Conservation (phyloP, 2,113 vertebrate species). For the Noctilio leporinus region DNA sequence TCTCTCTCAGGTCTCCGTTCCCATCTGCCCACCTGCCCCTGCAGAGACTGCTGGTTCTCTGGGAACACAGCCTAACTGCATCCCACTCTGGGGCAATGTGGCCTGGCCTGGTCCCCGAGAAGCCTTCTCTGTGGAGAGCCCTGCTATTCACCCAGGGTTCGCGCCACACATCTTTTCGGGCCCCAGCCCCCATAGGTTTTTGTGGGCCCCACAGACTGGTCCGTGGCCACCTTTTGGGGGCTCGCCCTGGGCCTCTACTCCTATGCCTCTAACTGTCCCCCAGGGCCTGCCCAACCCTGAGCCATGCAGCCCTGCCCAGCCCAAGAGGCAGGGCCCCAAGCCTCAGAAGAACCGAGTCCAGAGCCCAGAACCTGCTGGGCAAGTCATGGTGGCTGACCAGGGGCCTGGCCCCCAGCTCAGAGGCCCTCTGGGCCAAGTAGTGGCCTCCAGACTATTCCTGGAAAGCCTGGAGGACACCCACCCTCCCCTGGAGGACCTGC, state of each 20-base stretch:
- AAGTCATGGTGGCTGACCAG: fast-evolving
- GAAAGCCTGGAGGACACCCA: neutral
- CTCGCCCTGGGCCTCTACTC: neutral
- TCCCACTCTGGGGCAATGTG: neutral
- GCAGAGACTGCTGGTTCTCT: neutral
- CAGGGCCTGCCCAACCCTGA: neutral
- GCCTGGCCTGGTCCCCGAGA: neutral
- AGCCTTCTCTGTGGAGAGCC: neutral
- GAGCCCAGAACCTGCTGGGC: neutral
- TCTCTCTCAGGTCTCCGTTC: neutral
- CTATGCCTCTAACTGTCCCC: conserved; percentile 15
- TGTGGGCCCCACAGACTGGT: conserved; percentile 48
- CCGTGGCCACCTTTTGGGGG: conserved; percentile 34
- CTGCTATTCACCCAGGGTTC: neutral
- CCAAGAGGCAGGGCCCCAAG: neutral
- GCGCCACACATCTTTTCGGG: conserved; percentile 45
- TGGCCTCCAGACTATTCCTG: conserved; percentile 46
- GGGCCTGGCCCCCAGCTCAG: neutral
- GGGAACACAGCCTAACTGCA: neutral
- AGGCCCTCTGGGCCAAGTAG: conserved; percentile 57
- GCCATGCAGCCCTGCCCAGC: neutral
- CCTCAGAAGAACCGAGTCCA: neutral
- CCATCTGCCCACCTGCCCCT: neutral
- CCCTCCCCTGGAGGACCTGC: neutral
- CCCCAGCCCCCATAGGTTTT: conserved; percentile 21